These are phyloP conservation scores for Gallinago undulata DNA, from an alignment of 2,113 vertebrate species.

Conservation along the genomic window DNA sequence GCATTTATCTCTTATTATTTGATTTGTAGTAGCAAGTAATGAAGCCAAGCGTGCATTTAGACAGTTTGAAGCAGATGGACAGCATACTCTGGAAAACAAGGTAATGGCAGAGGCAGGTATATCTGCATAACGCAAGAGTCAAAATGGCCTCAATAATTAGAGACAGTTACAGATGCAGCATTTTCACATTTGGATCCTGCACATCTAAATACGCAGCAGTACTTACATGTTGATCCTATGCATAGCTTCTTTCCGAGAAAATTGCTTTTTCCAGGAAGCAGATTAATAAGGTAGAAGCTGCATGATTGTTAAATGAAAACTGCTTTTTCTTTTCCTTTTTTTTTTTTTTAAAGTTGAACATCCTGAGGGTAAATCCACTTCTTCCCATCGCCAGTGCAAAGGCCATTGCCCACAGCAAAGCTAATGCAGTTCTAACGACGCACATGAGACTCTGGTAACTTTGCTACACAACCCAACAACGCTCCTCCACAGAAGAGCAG, in stretches of 20 bases:
- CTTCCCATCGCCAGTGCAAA: not conserved
- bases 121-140: not conserved
- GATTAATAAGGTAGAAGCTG: not conserved
- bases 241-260: not conserved
- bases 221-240: not conserved
- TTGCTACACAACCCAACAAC: not conserved
- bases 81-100: not conserved
- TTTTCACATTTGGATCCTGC: not conserved
- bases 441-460: not conserved
- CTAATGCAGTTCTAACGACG: not conserved
- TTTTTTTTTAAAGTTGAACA: not conserved
- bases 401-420: not conserved
- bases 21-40: constrained; percentile 1
- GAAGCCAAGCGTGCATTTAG: not conserved
- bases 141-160: not conserved
- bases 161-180: not conserved
- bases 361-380: not conserved
- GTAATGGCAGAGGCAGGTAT: not conserved
- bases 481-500: not conserved
- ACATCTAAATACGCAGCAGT: not conserved
- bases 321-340: not conserved
- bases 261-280: not conserved
- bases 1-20: constrained; percentile 11
- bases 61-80: constrained; percentile 1
- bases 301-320: not conserved